Evolutionary conservation across 2,888 invertebrate species (phyloP).

Genomic region (Pollenia labialis): DNA sequence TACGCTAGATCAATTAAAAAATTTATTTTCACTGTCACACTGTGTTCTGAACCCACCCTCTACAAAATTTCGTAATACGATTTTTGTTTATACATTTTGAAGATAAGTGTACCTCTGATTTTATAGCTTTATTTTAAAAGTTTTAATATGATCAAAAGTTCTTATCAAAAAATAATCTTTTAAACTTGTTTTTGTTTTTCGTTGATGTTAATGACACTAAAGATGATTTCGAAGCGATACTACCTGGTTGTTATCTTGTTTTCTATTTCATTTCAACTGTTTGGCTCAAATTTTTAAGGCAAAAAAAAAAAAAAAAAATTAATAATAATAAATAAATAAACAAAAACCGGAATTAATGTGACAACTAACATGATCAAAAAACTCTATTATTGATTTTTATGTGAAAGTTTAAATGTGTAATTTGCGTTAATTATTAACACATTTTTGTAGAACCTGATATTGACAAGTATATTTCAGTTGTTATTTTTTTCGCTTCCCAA

Average conservation of each 20-base stretch:
- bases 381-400: conserved; percentile 1
- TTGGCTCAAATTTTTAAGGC: neutral
- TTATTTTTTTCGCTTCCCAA: neutral
- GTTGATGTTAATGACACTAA: neutral
- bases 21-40: no score
- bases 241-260: conserved; percentile 9
- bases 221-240: neutral
- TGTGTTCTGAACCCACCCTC: no score
- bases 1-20: no score
- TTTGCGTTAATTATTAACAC: neutral
- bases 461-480: conserved; percentile 6
- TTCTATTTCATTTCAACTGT: neutral
- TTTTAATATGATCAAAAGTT: no score
- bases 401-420: neutral
- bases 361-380: neutral
- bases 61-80: no score
- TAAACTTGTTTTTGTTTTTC: conserved; percentile 15
- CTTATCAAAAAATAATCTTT: neutral
- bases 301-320: neutral
- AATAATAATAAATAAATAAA: neutral
- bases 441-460: conserved; percentile 45
- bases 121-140: no score
- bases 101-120: no score
- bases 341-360: conserved; percentile 6
- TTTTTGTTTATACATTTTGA: no score